These are phyloP conservation scores for Onychomys leucogaster DNA, from an alignment of 2,797 vertebrate species.

Conservation along the genomic window DNA sequence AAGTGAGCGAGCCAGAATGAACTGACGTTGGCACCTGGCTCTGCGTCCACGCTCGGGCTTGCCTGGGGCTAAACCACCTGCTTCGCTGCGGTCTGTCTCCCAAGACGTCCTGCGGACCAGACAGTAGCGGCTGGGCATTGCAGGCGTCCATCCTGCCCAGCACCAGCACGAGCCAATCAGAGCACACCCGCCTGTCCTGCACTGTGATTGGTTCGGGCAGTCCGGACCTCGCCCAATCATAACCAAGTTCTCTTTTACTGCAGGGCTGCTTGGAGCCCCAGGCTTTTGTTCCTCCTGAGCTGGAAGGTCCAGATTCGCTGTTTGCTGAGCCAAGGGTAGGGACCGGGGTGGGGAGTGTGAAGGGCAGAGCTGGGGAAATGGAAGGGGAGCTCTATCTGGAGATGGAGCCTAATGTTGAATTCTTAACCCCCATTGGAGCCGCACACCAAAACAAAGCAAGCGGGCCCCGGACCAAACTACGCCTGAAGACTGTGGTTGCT, in stretches of 20 bases:
- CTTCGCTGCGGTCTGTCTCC: neutral
- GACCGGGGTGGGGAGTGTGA: neutral
- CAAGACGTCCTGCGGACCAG: neutral
- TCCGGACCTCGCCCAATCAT: neutral
- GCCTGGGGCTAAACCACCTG: no score
- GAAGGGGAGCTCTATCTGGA: neutral
- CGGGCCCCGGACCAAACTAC: neutral
- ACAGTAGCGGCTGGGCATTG: neutral
- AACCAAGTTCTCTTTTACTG: neutral
- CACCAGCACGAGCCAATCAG: neutral
- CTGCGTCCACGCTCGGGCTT: neutral
- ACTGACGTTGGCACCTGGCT: neutral
- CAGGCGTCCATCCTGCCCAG: neutral
- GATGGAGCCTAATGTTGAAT: no score
- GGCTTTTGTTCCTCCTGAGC: neutral
- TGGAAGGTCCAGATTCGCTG: neutral
- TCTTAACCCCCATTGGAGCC: neutral
- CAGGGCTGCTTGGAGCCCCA: accelerated
- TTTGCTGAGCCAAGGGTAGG: accelerated
- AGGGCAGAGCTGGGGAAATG: neutral
- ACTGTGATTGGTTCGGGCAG: neutral
- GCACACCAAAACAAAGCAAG: neutral
- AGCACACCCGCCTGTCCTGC: neutral
- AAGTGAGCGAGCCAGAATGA: neutral
- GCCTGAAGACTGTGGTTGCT: neutral